phyloP scores from a whole-genome alignment of 2,113 vertebrate species.

The Chlorocebus sabaeus region DNA sequence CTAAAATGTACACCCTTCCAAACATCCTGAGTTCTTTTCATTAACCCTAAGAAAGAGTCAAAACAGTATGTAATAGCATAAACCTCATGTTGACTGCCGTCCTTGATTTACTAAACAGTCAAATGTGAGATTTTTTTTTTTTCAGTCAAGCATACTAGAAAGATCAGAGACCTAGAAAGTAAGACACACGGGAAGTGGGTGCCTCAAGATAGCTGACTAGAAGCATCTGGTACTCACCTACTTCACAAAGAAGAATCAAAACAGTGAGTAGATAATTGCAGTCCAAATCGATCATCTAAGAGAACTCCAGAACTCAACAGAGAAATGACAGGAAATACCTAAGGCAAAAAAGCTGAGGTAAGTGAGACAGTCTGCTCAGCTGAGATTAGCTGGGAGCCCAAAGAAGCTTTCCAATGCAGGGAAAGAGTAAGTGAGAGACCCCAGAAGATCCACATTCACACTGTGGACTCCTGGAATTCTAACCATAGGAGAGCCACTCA shows the following conservation, averaged over 20 bases:
- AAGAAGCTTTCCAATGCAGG: not conserved
- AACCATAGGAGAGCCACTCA: not conserved
- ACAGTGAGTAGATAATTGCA: not conserved
- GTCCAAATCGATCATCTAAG: not conserved
- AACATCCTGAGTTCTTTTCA: constrained; percentile 23
- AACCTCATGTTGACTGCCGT: not conserved
- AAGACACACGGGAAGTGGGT: not conserved
- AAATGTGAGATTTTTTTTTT: constrained; percentile 16
- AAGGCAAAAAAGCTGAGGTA: not conserved
- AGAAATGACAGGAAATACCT: not conserved
- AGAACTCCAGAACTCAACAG: not conserved
- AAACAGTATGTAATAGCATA: not conserved
- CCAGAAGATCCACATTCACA: not conserved
- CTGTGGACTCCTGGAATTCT: not conserved
- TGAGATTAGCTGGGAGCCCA: not conserved
- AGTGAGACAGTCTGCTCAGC: not conserved
- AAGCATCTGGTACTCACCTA: not conserved
- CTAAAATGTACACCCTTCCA: constrained; percentile 46
- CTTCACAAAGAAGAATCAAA: not conserved
- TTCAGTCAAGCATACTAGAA: not conserved
- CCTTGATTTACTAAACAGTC: constrained; percentile 17
- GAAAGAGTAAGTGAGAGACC: not conserved
- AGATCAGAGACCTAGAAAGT: constrained; percentile 2
- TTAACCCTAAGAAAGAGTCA: constrained; percentile 50
- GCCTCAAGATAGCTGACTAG: not conserved